Conservation (phyloP, 2,888 invertebrate genomes). For the Microplitis manilae region DNA sequence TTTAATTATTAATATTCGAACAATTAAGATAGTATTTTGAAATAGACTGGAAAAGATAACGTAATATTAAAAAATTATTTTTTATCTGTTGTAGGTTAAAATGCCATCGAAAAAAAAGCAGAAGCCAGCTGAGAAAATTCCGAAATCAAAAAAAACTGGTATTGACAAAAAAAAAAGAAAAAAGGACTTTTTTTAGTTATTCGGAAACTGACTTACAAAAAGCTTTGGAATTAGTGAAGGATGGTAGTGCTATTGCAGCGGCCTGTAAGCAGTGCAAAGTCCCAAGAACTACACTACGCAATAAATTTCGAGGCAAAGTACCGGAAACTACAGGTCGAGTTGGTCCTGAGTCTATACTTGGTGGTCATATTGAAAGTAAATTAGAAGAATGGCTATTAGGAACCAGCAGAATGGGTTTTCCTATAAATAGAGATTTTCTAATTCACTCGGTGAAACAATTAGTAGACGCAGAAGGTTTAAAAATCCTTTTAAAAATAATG, state of each 20-base stretch:
- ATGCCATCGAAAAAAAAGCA: too few species aligned
- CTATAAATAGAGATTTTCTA: slow-evolving; percentile 43
- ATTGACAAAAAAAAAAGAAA: background rate
- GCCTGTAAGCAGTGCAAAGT: slow-evolving; percentile 42
- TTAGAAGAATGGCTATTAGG: too few species aligned
- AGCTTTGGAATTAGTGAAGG: slow-evolving; percentile 4
- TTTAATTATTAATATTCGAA: too few species aligned
- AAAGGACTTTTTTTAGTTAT: slow-evolving; percentile 17
- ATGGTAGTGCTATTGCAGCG: slow-evolving; percentile 17
- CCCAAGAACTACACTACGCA: slow-evolving; percentile 45
- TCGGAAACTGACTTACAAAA: slow-evolving; percentile 14
- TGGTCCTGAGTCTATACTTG: too few species aligned
- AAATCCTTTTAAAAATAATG: slow-evolving; percentile 31
- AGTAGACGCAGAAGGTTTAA: too few species aligned
- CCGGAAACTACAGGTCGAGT: slow-evolving; percentile 33
- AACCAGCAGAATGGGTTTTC: too few species aligned
- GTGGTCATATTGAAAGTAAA: too few species aligned
- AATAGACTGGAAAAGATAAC: too few species aligned
- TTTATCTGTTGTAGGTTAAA: too few species aligned
- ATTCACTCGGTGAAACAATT: slow-evolving; percentile 44
- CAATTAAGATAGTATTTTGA: too few species aligned
- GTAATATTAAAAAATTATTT: too few species aligned
- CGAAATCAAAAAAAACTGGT: background rate
- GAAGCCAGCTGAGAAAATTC: background rate
- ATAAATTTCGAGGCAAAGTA: slow-evolving; percentile 37